Base-by-base conservation (phyloP, 2,797 vertebrate species). In the Tiaroga cobitis region DNA sequence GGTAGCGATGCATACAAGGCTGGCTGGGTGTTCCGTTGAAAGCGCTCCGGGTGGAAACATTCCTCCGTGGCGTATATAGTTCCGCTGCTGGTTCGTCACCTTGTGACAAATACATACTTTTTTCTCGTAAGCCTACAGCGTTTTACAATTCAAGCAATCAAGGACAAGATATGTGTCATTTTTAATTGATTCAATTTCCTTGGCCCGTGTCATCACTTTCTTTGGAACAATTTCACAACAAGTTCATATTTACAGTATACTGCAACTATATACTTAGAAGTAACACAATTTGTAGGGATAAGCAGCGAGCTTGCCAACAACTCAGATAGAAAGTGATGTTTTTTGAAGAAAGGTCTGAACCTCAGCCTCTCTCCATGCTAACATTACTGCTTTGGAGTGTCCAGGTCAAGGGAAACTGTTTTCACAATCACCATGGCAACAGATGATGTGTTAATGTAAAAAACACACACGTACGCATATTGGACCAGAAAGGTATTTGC, bases 371-470 rank as follows among this genome's bases (percentile, higher is more conserved):
- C 43, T 68, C 49, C 26, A n/a, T 68, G 32, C 59, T 26, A 77
- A 83, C 83, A 82, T 54, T 85, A 74, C 19, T 37, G 26, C 26
- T 41, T 80, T 37, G 75, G 77, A 83, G 67, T 82, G 82, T 79
- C 41, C 67, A 72, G 74, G 51, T 82, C 54, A 69, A 21, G 54
- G 56, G 85, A 70, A 86, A 70, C 80, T 78, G 80, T 86, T 86
- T 86, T 73, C 13, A 65, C 39, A 59, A n/a, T 83, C 73, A 29
- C 80, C n/a, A 86, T 86, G 74, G 74, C 32, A 86, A 86, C 74
- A 49, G 56, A 78, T 65, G 80, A 86, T 86, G 80, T 82, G 75
- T 72, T 82, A 73, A 87, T 81, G 73, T 81, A 41, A 81, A 76
- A 84, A 51, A n/a, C 82, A 87, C 78, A 41, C 51, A 51, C 11